Evolutionary conservation across 2,888 invertebrate species (phyloP).

Genomic region (Arctia plantaginis): DNA sequence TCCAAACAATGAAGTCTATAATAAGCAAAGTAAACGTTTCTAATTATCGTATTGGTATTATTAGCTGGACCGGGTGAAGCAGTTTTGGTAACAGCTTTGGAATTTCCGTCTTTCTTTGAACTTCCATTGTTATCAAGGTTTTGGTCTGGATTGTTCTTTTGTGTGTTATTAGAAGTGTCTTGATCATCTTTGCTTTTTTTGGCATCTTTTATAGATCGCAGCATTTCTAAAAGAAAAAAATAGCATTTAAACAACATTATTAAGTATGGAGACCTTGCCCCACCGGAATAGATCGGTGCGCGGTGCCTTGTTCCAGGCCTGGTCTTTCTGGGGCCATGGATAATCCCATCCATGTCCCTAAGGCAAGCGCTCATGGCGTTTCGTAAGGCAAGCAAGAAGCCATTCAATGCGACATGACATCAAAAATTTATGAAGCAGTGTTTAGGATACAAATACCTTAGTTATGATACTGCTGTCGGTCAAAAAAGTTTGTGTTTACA

Average conservation of each 20-base stretch:
- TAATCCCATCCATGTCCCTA: too few relatives aligned
- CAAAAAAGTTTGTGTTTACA: too few relatives aligned
- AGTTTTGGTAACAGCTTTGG: neutral
- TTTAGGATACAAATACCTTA: too few relatives aligned
- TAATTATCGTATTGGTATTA: neutral
- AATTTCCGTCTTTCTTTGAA: too few relatives aligned
- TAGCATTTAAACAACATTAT: neutral
- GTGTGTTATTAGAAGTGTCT: slow-evolving; percentile 7
- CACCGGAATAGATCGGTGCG: too few relatives aligned
- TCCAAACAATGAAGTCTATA: neutral
- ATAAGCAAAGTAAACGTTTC: neutral
- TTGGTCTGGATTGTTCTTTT: slow-evolving; percentile 1
- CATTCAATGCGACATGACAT: too few relatives aligned
- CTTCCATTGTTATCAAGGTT: neutral
- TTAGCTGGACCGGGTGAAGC: neutral
- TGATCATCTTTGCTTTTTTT: slow-evolving; percentile 67
- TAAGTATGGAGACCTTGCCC: neutral
- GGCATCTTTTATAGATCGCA: slow-evolving; percentile 70
- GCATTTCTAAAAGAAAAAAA: slow-evolving; percentile 65
- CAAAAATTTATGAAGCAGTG: too few relatives aligned
- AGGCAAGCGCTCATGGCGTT: too few relatives aligned
- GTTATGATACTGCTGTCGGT: too few relatives aligned
- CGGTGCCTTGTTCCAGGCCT: too few relatives aligned
- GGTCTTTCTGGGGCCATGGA: too few relatives aligned
- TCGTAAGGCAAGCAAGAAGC: too few relatives aligned